A percentile compares a stretch with the other conserved stretches of the same genome.
Conservation (phyloP, 2,888 invertebrate genomes). For the Saturnia japonica region DNA sequence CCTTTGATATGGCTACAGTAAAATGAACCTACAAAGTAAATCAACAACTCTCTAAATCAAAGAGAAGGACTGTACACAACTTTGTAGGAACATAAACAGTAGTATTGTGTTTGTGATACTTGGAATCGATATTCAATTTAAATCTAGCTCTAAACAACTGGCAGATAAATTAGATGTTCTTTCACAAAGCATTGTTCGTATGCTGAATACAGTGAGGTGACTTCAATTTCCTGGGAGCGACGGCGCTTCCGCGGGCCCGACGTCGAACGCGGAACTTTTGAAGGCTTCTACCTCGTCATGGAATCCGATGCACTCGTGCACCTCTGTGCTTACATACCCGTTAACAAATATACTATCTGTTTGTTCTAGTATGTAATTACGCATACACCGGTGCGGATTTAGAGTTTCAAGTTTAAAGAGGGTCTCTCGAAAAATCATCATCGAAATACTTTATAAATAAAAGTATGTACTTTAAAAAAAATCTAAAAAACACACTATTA, state of each 20-base stretch:
- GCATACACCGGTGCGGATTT: not conserved
- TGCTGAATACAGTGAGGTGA: slow-evolving; percentile 65
- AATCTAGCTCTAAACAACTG: slow-evolving; percentile 68
- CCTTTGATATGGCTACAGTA: not conserved
- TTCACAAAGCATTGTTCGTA: slow-evolving; percentile 77
- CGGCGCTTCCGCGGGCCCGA: slow-evolving; percentile 57
- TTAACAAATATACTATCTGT: slow-evolving; percentile 69
- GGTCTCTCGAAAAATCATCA: no score
- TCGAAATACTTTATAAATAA: no score
- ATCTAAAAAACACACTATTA: no score
- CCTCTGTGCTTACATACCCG: slow-evolving; percentile 60
- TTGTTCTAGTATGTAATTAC: slow-evolving; percentile 31
- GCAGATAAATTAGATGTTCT: slow-evolving; percentile 79
- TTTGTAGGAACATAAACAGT: slow-evolving; percentile 18
- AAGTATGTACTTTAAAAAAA: no score
- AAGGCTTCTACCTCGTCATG: slow-evolving; percentile 62
- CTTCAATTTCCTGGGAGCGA: slow-evolving; percentile 78
- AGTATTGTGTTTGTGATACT: slow-evolving; percentile 32
- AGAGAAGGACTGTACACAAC: slow-evolving; percentile 13
- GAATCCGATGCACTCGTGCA: slow-evolving; percentile 71
- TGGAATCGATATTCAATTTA: slow-evolving; percentile 77
- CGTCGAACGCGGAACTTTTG: slow-evolving; percentile 70
- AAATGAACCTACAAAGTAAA: slow-evolving; percentile 7
- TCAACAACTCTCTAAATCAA: not conserved
- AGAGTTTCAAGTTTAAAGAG: no score